These are phyloP conservation scores for Aphis craccivora DNA, from an alignment of 1,140 invertebrate genomes.

Conservation along the genomic window DNA sequence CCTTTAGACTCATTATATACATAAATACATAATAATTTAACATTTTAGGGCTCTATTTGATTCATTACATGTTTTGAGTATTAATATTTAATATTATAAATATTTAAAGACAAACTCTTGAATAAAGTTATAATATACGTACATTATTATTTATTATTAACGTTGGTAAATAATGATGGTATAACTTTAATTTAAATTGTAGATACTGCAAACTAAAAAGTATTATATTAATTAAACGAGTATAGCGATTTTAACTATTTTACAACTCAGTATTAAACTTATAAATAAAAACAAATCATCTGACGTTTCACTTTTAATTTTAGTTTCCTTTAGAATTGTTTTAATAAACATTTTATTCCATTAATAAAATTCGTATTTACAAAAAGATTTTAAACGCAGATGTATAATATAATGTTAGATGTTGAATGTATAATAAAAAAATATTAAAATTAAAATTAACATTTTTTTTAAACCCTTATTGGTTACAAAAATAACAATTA, in stretches of 20 bases:
- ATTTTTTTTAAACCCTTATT: not conserved
- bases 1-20: too few relatives aligned
- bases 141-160: not conserved
- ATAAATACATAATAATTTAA: not conserved
- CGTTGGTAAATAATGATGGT: not conserved
- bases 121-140: not conserved
- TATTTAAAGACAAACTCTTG: not conserved
- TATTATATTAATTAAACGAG: slow-evolving; percentile 14
- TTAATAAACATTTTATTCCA: not conserved
- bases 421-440: not conserved
- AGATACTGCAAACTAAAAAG: not conserved
- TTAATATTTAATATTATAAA: not conserved
- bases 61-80: not conserved
- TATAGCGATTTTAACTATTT: not conserved
- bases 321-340: not conserved
- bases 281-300: not conserved
- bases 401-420: not conserved
- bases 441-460: not conserved
- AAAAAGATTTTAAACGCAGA: not conserved
- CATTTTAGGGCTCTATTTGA: not conserved
- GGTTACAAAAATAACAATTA: not conserved
- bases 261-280: not conserved
- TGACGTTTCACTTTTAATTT: not conserved
- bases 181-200: not conserved
- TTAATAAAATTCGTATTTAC: not conserved